Evolutionary conservation across 2,888 invertebrate species (phyloP), one percentile per base, ranked within the genome.

Genomic region (Lottia gigantea): DNA sequence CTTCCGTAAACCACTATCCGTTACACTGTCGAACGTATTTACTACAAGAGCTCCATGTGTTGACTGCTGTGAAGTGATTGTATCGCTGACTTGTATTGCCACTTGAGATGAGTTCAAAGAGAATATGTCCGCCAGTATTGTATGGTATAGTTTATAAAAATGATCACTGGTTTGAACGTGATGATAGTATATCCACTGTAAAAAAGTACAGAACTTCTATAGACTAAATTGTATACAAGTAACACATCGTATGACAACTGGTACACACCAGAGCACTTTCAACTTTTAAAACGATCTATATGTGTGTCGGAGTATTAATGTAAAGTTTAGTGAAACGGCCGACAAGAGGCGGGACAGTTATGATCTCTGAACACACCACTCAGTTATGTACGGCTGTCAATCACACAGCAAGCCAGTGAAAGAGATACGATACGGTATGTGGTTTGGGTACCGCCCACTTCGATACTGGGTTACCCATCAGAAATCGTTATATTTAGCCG

Each of bases 381-480:
- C 26, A 66, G 66, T 25, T 16, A 47, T 49, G 63, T 46, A n/a
- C 15, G 40, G 26, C 70, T 66, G 70, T 70, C 70, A 70, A 66
- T 70, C 70, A 70, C 11, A 19, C 47, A 25, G 62, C 64, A 45
- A 47, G 68, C 63, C 47, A 19, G 26, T 62, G 46, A 46, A 62
- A 23, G 55, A 23, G 55, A 55, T 55, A 55, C 55, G 19, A 23
- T 19, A 23, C 55, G 55, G 19, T 55, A 19, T 14, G 23, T 23
- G 55, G 12, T 55, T 23, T 12, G 23, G 55, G 19, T 23, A 55
- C 55, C 55, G 55, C 55, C 55, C 55, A 55, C 55, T 8, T 19
- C 0, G 19, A 55, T 19, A 55, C 55, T 12, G 14, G 19, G 55
- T 55, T 55, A 11, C 55, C 55, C 55, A 55, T 23, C 55, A 55